phyloP scores from a whole-genome alignment of 1,140 invertebrate species.

The Halesus radiatus region DNA sequence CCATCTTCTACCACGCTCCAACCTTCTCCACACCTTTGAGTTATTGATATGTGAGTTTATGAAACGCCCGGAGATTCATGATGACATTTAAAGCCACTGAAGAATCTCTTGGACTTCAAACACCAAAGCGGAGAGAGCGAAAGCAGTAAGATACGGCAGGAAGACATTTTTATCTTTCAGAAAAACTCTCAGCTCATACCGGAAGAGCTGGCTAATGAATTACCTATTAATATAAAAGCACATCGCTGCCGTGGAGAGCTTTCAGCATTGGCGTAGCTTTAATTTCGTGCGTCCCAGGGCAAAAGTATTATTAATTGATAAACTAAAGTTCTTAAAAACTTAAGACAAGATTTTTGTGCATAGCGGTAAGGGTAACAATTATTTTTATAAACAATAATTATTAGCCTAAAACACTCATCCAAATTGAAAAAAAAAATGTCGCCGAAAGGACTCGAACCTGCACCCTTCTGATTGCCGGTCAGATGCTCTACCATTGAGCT shows the following conservation, averaged over 20 bases:
- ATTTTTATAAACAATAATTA: too few relatives aligned
- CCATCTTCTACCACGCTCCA: too few relatives aligned
- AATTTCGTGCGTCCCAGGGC: not conserved
- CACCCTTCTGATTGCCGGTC: too few relatives aligned
- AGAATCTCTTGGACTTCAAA: constrained; percentile 34
- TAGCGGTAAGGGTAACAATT: too few relatives aligned
- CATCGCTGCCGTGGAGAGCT: not conserved
- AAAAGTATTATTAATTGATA: too few relatives aligned
- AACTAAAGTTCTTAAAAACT: too few relatives aligned
- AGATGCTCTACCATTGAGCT: too few relatives aligned
- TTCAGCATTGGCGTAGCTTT: too few relatives aligned
- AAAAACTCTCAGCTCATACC: constrained; percentile 1
- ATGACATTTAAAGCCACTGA: constrained; percentile 38
- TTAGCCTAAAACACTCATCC: too few relatives aligned
- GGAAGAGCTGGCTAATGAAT: constrained; percentile 43
- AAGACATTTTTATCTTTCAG: constrained; percentile 42
- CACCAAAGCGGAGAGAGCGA: constrained; percentile 25
- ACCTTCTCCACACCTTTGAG: not conserved
- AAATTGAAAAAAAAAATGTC: too few relatives aligned
- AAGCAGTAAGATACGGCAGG: constrained; percentile 7
- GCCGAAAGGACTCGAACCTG: too few relatives aligned
- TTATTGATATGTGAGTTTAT: constrained; percentile 24
- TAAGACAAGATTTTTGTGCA: too few relatives aligned
- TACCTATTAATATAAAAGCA: constrained; percentile 32
- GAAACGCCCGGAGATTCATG: constrained; percentile 41